Conservation (phyloP, 2,113 vertebrate species). For the Hypanus sabinus region DNA sequence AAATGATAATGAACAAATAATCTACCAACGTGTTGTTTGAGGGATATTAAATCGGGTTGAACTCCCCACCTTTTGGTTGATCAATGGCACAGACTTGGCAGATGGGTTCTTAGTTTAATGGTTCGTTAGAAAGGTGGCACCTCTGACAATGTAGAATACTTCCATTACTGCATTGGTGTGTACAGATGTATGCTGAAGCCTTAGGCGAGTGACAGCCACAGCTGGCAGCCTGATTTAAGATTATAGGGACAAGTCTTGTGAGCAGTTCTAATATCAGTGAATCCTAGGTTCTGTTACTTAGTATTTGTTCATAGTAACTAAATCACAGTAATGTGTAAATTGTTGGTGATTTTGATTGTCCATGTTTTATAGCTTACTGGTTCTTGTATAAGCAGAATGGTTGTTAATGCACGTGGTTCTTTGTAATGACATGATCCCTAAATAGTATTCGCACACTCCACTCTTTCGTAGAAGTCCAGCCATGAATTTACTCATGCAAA, state of each 20-base stretch:
- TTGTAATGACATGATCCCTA: neutral
- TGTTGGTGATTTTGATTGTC: neutral
- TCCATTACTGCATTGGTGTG: neutral
- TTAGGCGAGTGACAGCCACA: neutral
- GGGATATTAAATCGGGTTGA: neutral
- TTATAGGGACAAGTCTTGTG: neutral
- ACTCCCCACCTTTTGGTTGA: neutral
- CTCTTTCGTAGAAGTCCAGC: neutral
- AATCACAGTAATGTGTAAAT: neutral
- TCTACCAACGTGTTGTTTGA: neutral
- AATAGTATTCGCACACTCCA: neutral
- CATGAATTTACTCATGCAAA: neutral
- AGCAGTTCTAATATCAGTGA: neutral
- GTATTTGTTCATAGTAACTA: neutral
- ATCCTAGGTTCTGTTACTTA: neutral
- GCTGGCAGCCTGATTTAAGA: neutral
- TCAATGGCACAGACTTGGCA: neutral
- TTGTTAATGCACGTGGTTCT: neutral
- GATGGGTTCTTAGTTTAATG: neutral
- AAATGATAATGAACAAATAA: neutral
- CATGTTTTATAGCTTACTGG: neutral
- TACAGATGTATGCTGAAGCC: neutral
- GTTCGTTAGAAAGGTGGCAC: too few relatives aligned
- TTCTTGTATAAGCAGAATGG: neutral
- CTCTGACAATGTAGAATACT: neutral